Percentiles rank a stretch among this genome's conserved stretches.
Evolutionary conservation across 2,113 vertebrate species (phyloP).

Genomic region (Butorides virescens): DNA sequence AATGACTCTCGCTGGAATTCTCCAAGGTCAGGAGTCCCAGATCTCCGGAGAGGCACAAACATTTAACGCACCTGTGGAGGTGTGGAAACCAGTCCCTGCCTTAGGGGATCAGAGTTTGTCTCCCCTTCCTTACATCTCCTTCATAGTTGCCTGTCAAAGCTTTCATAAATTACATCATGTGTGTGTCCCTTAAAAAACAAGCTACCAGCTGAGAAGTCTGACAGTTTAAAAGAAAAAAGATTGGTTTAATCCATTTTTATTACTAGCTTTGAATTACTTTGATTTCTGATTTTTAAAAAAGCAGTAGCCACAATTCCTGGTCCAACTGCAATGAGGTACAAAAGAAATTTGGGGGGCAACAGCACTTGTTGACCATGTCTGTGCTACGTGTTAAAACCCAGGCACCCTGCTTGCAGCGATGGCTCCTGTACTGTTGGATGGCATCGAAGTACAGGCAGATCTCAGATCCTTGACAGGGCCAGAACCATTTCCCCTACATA

Average conservation of each 20-base stretch:
- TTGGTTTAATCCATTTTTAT: background rate
- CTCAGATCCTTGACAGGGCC: too few species aligned
- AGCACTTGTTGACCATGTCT: too few species aligned
- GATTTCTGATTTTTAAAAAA: background rate
- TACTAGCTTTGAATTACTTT: background rate
- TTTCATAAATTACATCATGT: too few species aligned
- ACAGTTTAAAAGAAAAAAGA: background rate
- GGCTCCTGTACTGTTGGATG: background rate
- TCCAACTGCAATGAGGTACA: background rate
- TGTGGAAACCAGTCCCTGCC: background rate
- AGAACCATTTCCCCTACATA: rapidly evolving
- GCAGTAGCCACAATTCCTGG: background rate
- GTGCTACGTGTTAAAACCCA: too few species aligned
- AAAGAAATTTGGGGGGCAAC: rapidly evolving
- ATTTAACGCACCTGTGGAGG: background rate
- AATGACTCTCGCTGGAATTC: background rate
- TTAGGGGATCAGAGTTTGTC: rapidly evolving
- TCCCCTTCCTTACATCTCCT: background rate
- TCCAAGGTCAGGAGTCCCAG: background rate
- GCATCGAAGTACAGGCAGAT: background rate
- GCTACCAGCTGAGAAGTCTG: background rate
- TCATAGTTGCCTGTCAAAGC: background rate
- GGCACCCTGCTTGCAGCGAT: too few species aligned
- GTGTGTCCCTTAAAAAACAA: background rate
- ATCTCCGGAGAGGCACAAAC: background rate